Evolutionary conservation across 92 coral and sea anemone genomes (phyloP).

Genomic region (Umimayanthus kanabou): DNA sequence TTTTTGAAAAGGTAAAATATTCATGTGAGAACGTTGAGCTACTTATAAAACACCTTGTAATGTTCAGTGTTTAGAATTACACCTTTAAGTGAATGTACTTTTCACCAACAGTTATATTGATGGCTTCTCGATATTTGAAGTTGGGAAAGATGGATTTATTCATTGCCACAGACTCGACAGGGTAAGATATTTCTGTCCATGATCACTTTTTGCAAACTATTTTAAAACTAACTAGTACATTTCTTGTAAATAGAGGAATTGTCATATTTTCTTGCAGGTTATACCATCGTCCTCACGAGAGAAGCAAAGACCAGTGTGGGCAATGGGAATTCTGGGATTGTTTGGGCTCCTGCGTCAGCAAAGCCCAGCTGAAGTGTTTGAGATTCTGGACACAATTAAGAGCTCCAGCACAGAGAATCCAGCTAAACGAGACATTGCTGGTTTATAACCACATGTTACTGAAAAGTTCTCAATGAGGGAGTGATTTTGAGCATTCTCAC

Average conservation of each 20-base stretch:
- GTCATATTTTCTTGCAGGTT: constrained; percentile 46
- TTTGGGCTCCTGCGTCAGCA: constrained; percentile 55
- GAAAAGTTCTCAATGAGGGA: background rate
- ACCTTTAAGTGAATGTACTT: background rate
- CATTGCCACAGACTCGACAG: constrained; percentile 91
- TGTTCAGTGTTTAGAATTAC: background rate
- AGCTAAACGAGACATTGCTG: background rate
- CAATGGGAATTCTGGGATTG: constrained; percentile 58
- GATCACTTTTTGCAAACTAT: background rate
- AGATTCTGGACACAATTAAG: constrained; percentile 24
- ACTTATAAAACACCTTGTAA: too few relatives aligned
- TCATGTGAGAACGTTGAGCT: background rate
- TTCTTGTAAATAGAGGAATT: background rate
- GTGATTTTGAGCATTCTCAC: background rate
- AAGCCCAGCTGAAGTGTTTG: constrained; percentile 30
- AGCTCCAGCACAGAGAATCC: background rate
- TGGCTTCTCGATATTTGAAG: constrained; percentile 98
- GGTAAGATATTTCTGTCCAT: constrained; percentile 48
- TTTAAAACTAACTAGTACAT: too few relatives aligned
- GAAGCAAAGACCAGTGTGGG: constrained; percentile 72
- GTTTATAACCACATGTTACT: background rate
- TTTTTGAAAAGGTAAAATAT: background rate
- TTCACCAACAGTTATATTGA: constrained; percentile 78
- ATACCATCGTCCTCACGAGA: constrained; percentile 77
- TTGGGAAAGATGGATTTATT: constrained; percentile 88